Percentiles rank a stretch among this genome's conserved stretches.
Conservation (phyloP, 1,140 invertebrate species). For the Ooceraea biroi region DNA sequence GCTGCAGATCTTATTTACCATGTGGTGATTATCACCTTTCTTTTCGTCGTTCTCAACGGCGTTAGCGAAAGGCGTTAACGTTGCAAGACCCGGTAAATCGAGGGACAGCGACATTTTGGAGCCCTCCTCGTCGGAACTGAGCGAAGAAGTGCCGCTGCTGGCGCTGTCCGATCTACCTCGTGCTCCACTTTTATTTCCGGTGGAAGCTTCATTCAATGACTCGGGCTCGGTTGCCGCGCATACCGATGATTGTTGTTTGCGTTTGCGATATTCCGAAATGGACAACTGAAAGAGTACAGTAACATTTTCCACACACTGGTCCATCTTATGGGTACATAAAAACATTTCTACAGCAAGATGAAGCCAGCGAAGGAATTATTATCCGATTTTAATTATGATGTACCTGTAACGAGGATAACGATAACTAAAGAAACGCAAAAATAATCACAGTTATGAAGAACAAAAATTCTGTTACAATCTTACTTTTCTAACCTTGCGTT, state of each 20-base stretch:
- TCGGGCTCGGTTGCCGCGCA: constrained; percentile 83
- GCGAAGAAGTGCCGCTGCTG: constrained; percentile 86
- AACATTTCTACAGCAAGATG: neutral
- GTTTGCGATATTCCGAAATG: constrained; percentile 90
- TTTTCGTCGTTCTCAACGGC: constrained; percentile 81
- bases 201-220: constrained; percentile 78
- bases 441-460: constrained; percentile 23
- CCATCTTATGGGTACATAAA: constrained; percentile 4
- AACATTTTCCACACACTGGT: constrained; percentile 12
- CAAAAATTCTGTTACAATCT: constrained; percentile 69
- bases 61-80: constrained; percentile 82
- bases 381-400: neutral
- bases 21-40: constrained; percentile 79
- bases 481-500: constrained; percentile 86
- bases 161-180: constrained; percentile 86
- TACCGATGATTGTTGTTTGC: constrained; percentile 87
- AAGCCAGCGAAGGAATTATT: neutral
- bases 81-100: constrained; percentile 79
- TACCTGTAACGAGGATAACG: constrained; percentile 2
- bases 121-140: constrained; percentile 86
- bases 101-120: constrained; percentile 76
- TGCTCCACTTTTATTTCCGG: constrained; percentile 79
- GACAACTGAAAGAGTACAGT: constrained; percentile 87
- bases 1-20: neutral
- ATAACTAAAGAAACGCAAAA: neutral